Conservation (phyloP, 1,140 invertebrate genomes). For the Heliconius melpomene region DNA sequence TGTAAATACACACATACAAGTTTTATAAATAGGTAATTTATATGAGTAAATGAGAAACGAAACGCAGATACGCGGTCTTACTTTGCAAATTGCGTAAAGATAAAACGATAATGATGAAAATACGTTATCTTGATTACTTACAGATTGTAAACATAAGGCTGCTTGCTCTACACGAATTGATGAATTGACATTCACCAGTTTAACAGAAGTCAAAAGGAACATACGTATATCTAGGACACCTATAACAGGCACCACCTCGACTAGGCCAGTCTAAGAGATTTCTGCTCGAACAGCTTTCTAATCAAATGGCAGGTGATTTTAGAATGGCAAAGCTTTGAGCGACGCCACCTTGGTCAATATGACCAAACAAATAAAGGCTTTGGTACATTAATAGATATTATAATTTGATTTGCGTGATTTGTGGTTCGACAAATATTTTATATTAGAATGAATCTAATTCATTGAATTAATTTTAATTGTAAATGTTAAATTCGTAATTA, state of each 20-base stretch:
- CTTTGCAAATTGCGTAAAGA: not conserved
- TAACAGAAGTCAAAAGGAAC: not conserved
- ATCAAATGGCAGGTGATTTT: slow-evolving; percentile 23
- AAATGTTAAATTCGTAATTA: too few species aligned
- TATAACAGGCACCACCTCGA: not conserved
- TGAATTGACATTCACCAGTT: not conserved
- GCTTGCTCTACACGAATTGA: not conserved
- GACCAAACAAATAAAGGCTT: not conserved
- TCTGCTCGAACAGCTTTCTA: slow-evolving; percentile 22
- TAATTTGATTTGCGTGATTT: too few species aligned
- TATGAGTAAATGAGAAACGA: not conserved
- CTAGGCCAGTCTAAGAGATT: slow-evolving; percentile 12
- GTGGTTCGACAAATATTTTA: too few species aligned
- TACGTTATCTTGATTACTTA: not conserved
- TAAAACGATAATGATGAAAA: not conserved
- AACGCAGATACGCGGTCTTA: not conserved
- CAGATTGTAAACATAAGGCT: not conserved
- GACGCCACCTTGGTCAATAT: not conserved
- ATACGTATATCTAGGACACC: not conserved
- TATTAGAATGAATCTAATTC: too few species aligned
- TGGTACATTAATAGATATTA: not conserved
- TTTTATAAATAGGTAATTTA: not conserved
- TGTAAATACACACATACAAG: not conserved
- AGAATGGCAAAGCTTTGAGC: slow-evolving; percentile 4
- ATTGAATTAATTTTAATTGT: too few species aligned